phyloP scores from a whole-genome alignment of 1,140 invertebrate genomes.

The Lasaia peninsularis region DNA sequence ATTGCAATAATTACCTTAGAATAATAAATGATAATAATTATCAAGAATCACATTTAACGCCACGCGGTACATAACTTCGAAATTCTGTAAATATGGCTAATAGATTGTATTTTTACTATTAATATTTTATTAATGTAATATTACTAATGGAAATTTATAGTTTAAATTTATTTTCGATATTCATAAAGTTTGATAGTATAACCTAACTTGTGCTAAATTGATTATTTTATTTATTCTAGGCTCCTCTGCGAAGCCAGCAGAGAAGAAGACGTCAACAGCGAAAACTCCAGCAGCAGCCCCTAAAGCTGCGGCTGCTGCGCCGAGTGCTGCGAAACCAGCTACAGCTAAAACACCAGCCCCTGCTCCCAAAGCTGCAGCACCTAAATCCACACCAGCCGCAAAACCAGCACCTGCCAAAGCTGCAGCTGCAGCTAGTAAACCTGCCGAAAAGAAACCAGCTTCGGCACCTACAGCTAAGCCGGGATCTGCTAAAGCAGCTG shows the following conservation, averaged over 20 bases:
- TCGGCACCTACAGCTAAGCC: constrained; percentile 66
- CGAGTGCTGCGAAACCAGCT: constrained; percentile 50
- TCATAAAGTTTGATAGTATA: background rate
- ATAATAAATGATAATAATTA: background rate
- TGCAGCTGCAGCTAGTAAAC: constrained; percentile 71
- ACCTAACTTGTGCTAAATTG: constrained; percentile 11
- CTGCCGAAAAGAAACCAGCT: constrained; percentile 71
- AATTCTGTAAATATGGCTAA: background rate
- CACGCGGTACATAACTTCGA: constrained; percentile 42
- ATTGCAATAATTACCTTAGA: background rate
- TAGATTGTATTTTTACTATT: background rate
- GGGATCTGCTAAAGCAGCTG: constrained; percentile 74
- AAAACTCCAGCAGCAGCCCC: constrained; percentile 71
- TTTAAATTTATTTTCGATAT: background rate
- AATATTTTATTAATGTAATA: background rate
- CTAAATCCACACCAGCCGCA: constrained; percentile 56
- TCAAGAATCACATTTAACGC: constrained; percentile 21
- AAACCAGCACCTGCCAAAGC: constrained; percentile 75
- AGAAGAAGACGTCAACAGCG: constrained; percentile 81
- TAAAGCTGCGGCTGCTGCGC: constrained; percentile 46
- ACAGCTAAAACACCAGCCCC: constrained; percentile 59
- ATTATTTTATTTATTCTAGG: constrained; percentile 32
- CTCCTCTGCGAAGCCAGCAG: constrained; percentile 76
- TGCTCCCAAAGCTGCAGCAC: constrained; percentile 55
- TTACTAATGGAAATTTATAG: background rate